A percentile compares a stretch with the other conserved stretches of the same genome.
Conservation (phyloP, 2,113 vertebrate species). For the Dicerorhinus sumatrensis region DNA sequence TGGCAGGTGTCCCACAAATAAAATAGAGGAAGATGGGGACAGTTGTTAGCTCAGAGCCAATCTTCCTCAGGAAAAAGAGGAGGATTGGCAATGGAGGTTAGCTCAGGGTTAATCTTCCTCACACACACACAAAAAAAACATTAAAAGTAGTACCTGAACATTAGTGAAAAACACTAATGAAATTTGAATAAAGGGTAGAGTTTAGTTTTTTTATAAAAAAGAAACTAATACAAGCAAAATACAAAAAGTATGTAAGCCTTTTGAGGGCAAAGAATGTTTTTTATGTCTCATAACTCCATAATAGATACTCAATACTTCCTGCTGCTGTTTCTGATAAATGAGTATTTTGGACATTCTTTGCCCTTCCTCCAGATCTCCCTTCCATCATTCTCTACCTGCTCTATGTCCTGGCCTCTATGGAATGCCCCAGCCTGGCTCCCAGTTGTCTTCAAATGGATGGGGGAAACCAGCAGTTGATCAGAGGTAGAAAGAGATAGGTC, state of each 20-base stretch:
- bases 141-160: neutral
- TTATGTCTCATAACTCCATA: neutral
- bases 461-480: neutral
- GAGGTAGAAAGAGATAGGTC: neutral
- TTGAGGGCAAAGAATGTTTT: neutral
- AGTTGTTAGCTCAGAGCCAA: too few species aligned
- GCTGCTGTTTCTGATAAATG: neutral
- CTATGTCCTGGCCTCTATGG: neutral
- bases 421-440: neutral
- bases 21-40: too few species aligned
- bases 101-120: too few species aligned
- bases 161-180: neutral
- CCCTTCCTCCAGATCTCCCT: neutral
- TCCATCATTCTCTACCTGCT: neutral
- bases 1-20: too few species aligned
- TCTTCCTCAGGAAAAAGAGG: too few species aligned
- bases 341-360: neutral
- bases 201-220: neutral
- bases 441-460: neutral
- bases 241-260: neutral
- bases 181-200: neutral
- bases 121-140: too few species aligned
- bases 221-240: neutral
- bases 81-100: too few species aligned
- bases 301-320: neutral